phyloP scores from a whole-genome alignment of 2,113 vertebrate species.

The Callocephalon fimbriatum region DNA sequence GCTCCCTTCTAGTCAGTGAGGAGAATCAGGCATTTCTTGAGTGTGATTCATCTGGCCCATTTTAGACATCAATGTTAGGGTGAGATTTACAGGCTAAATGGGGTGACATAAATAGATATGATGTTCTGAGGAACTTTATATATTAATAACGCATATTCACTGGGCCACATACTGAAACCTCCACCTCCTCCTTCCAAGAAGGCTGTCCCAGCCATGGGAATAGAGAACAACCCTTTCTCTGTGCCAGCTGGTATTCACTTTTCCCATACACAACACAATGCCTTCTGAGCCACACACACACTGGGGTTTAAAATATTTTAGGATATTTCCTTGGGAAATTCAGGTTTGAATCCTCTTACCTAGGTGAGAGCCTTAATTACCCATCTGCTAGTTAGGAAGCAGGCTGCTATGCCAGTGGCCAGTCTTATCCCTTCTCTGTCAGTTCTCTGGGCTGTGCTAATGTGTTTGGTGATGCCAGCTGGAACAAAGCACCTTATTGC shows the following conservation, averaged over 20 bases:
- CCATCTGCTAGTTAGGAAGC: background rate
- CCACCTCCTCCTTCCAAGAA: background rate
- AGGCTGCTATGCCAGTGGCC: background rate
- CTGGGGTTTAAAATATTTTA: background rate
- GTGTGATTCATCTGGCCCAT: constrained; percentile 50
- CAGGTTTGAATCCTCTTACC: background rate
- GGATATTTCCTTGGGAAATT: background rate
- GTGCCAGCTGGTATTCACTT: background rate
- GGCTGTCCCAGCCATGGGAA: background rate
- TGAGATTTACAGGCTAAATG: constrained; percentile 52
- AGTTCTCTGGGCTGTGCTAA: background rate
- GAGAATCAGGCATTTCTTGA: constrained; percentile 34
- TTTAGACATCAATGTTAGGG: constrained; percentile 38
- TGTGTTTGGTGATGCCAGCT: background rate
- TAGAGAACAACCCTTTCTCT: background rate
- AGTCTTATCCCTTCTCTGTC: background rate
- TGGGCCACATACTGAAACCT: background rate
- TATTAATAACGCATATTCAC: constrained; percentile 25
- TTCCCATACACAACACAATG: background rate
- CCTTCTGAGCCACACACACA: background rate
- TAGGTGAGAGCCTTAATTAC: background rate
- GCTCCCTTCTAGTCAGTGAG: background rate
- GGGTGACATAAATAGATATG: constrained; percentile 42
- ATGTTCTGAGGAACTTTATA: constrained; percentile 44
- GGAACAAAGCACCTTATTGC: background rate